A percentile compares a stretch with the other conserved stretches of the same genome.
phyloP scores from a whole-genome alignment of 2,113 vertebrate genomes.

The Mormoops blainvillei region DNA sequence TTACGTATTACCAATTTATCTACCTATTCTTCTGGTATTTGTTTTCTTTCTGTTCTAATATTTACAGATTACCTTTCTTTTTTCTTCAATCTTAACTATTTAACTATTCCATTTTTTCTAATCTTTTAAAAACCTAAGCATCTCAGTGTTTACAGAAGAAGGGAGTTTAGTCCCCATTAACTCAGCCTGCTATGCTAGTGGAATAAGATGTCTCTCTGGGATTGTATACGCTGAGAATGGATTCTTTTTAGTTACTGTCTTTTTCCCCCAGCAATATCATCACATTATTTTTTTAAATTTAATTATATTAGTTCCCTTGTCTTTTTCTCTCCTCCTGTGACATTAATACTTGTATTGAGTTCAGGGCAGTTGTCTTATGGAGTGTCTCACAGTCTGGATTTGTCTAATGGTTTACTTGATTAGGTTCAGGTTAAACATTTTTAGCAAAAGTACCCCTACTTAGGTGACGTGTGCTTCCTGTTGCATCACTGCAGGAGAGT shows the following conservation, averaged over 20 bases:
- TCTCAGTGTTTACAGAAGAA: background rate
- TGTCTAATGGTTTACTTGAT: background rate
- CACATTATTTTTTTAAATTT: background rate
- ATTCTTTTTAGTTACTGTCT: background rate
- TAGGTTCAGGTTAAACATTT: background rate
- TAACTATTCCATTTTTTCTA: background rate
- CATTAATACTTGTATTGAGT: background rate
- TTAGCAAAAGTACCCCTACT: background rate
- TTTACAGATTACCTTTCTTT: background rate
- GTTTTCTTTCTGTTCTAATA: background rate
- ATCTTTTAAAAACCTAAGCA: background rate
- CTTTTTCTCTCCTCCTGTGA: background rate
- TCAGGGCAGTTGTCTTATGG: background rate
- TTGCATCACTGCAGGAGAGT: background rate
- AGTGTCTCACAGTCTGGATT: background rate
- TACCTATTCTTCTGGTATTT: background rate
- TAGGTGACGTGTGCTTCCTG: background rate
- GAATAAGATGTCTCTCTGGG: background rate
- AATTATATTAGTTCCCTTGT: background rate
- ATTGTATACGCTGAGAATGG: background rate
- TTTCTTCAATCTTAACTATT: background rate
- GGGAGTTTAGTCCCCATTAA: background rate
- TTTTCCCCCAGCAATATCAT: rapidly evolving
- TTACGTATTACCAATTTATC: background rate
- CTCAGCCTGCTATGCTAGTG: background rate